phyloP scores from a whole-genome alignment of 2,113 vertebrate genomes.

The Chlorodrepanis virens region DNA sequence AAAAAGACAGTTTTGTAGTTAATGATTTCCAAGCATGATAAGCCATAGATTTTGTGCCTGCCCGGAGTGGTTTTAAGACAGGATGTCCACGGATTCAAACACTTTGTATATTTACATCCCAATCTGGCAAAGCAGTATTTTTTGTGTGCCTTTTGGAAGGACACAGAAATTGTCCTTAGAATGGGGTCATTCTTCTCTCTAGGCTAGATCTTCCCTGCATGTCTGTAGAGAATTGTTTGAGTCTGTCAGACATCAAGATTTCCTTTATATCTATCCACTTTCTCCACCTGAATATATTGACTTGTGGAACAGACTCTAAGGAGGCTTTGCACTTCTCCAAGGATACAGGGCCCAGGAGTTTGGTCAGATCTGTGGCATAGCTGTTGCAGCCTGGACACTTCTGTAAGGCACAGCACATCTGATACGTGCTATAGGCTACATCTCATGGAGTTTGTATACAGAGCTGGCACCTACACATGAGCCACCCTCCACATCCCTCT shows the following conservation, averaged over 20 bases:
- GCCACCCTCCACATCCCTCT: neutral
- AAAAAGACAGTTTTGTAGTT: neutral
- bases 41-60: neutral
- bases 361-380: neutral
- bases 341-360: neutral
- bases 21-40: neutral
- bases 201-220: neutral
- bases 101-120: neutral
- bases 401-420: neutral
- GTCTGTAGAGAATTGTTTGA: neutral
- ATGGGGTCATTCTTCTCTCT: neutral
- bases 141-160: neutral
- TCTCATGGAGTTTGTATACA: rapidly evolving
- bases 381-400: neutral
- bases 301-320: neutral
- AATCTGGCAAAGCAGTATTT: neutral
- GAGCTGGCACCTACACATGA: rapidly evolving
- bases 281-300: neutral
- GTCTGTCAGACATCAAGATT: neutral
- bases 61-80: neutral
- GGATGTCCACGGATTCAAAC: neutral
- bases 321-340: neutral
- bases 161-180: neutral
- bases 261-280: neutral
- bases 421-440: neutral